phyloP scores from a whole-genome alignment of 2,797 vertebrate species.

The Phalloptychus januarius region DNA sequence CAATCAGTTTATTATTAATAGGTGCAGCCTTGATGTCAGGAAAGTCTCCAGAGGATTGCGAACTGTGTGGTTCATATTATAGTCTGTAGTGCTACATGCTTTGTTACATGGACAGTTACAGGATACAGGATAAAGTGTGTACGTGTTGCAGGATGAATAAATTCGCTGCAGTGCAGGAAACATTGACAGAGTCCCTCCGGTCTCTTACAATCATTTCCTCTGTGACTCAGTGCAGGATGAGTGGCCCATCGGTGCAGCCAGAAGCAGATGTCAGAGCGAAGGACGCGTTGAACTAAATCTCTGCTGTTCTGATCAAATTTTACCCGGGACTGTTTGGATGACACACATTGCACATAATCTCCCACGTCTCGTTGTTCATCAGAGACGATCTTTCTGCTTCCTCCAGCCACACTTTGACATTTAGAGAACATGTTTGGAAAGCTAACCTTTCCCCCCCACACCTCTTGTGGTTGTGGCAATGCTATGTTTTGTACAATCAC shows the following conservation, averaged over 20 bases:
- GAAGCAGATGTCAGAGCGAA: conserved; percentile 62
- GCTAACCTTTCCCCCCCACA: conserved; percentile 10
- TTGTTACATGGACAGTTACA: conserved; percentile 11
- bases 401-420: conserved; percentile 35
- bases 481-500: conserved; percentile 7
- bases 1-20: neutral
- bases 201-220: neutral
- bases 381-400: conserved; percentile 29
- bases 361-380: conserved; percentile 45
- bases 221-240: conserved; percentile 41
- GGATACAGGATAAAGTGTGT: neutral
- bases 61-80: conserved; percentile 14
- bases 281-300: conserved; percentile 65
- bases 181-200: neutral
- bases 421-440: conserved; percentile 65
- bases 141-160: conserved; percentile 5
- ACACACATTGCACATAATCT: conserved; percentile 36
- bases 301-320: conserved; percentile 72
- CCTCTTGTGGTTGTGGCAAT: neutral
- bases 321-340: conserved; percentile 41
- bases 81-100: conserved; percentile 15
- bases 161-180: neutral
- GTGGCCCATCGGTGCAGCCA: conserved; percentile 36
- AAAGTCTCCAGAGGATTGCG: neutral
- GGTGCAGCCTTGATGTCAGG: conserved; percentile 4